Conservation (phyloP, 2,888 invertebrate species). For the Drosophila nr. perissopoda region DNA sequence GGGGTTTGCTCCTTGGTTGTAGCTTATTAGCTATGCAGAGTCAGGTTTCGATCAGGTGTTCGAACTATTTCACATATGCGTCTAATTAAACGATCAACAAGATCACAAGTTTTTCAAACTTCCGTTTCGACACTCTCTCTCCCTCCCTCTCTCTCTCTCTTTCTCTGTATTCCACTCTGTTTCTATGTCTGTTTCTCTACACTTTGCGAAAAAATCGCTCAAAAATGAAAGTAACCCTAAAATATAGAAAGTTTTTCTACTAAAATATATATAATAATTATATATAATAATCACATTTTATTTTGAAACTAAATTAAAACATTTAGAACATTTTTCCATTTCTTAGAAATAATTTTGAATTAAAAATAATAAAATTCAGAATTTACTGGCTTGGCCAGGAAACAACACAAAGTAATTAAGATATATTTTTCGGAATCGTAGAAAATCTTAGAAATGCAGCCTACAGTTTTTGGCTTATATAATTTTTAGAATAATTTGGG, state of each 20-base stretch:
- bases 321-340: neutral
- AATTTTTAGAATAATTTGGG: neutral
- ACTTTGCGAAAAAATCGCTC: neutral
- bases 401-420: neutral
- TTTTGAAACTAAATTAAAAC: neutral
- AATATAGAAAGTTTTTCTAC: neutral
- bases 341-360: neutral
- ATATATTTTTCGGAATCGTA: neutral
- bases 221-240: neutral
- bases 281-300: neutral
- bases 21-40: conserved; percentile 77
- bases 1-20: neutral
- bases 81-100: conserved; percentile 84
- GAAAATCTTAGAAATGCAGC: neutral
- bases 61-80: conserved; percentile 83
- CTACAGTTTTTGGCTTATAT: neutral
- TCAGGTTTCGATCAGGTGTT: conserved; percentile 74
- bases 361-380: neutral
- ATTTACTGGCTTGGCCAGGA: neutral
- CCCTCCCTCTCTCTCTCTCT: neutral
- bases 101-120: conserved; percentile 77
- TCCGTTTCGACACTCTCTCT: conserved; percentile 52
- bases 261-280: neutral
- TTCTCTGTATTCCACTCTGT: neutral
- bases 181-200: neutral